phyloP scores from a whole-genome alignment of 2,797 vertebrate genomes.

The Gymnothorax javanicus region DNA sequence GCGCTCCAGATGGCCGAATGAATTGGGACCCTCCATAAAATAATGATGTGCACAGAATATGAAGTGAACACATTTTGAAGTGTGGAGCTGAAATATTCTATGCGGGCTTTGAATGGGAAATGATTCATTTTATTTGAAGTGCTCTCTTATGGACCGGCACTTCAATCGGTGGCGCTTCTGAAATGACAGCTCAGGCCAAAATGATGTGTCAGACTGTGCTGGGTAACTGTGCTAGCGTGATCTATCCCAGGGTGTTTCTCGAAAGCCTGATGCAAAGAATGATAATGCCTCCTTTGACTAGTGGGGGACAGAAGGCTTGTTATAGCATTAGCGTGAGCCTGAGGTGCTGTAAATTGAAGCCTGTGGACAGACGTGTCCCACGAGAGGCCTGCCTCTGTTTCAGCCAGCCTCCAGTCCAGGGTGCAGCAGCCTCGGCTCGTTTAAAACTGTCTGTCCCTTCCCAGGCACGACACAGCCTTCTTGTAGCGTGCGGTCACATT shows the following conservation, averaged over 20 bases:
- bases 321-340: slow-evolving; percentile 49
- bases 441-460: neutral
- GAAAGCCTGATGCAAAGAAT: slow-evolving; percentile 43
- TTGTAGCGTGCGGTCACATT: neutral
- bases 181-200: slow-evolving; percentile 1
- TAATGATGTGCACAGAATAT: neutral
- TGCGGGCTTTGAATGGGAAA: neutral
- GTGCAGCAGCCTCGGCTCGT: neutral
- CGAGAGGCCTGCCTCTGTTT: slow-evolving; percentile 64
- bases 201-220: neutral
- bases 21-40: neutral
- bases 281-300: slow-evolving; percentile 49
- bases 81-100: neutral
- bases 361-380: slow-evolving; percentile 71
- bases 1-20: neutral
- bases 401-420: slow-evolving; percentile 38
- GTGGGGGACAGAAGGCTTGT: slow-evolving; percentile 29
- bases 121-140: neutral
- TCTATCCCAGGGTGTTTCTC: slow-evolving; percentile 44
- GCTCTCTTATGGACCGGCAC: neutral
- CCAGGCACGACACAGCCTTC: neutral
- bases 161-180: neutral
- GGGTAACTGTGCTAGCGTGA: slow-evolving; percentile 17
- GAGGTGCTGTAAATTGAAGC: slow-evolving; percentile 75
- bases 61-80: neutral